phyloP scores from a whole-genome alignment of 2,888 invertebrate species.

The Byasa hedistus region DNA sequence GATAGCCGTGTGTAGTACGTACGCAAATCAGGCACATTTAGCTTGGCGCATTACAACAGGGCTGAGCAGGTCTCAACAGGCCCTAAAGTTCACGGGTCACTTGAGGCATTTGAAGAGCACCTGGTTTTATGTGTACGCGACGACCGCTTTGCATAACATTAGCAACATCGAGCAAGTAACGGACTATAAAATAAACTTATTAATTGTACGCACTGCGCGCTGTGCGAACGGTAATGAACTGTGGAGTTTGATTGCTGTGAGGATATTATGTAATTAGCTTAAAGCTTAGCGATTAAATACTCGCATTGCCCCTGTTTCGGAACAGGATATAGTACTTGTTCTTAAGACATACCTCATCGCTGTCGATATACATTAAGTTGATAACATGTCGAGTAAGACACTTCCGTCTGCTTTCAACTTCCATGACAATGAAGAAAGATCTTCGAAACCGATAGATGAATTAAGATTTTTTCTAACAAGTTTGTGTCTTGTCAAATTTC shows the following conservation, averaged over 20 bases:
- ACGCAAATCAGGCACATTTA: constrained; percentile 24
- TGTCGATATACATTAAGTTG: too few species aligned
- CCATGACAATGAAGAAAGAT: too few species aligned
- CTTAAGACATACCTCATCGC: too few species aligned
- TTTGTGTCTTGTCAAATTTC: too few species aligned
- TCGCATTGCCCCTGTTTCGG: too few species aligned
- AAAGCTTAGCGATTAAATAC: too few species aligned
- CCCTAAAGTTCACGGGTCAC: constrained; percentile 43
- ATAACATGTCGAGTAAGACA: too few species aligned
- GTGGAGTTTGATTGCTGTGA: background rate
- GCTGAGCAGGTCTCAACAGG: constrained; percentile 25
- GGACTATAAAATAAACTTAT: constrained; percentile 31
- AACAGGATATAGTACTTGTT: too few species aligned
- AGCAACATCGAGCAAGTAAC: constrained; percentile 36
- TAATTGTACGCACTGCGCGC: constrained; percentile 19
- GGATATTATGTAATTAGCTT: background rate
- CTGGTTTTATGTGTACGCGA: constrained; percentile 46
- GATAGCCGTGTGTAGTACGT: constrained; percentile 16
- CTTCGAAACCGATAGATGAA: too few species aligned
- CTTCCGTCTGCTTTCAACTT: too few species aligned
- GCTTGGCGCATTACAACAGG: constrained; percentile 6
- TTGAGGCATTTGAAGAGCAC: constrained; percentile 34
- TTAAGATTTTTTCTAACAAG: too few species aligned
- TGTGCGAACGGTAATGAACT: background rate
- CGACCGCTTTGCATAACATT: constrained; percentile 48